Conservation (phyloP, 2,113 vertebrate genomes). For the Ploceus nigricollis region DNA sequence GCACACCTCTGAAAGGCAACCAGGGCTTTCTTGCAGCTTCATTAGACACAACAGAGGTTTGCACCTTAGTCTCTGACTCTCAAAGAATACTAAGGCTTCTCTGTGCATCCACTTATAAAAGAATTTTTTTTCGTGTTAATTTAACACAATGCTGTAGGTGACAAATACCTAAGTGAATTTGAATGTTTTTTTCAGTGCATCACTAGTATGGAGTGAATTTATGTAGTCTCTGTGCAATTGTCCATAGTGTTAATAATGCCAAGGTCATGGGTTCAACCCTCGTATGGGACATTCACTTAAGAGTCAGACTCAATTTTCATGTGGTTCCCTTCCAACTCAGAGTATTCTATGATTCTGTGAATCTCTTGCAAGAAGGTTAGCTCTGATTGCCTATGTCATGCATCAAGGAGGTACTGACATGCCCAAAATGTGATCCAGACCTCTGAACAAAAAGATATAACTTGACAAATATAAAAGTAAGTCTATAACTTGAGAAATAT, state of each 20-base stretch:
- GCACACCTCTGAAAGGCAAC: background rate
- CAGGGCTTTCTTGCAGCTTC: background rate
- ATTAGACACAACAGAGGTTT: background rate
- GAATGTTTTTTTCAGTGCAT: background rate
- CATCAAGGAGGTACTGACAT: background rate
- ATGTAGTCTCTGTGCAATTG: background rate
- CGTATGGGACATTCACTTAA: rapidly evolving
- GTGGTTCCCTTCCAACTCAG: background rate
- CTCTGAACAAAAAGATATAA: background rate
- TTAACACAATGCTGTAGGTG: background rate
- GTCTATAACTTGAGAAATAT: background rate
- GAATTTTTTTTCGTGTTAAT: background rate
- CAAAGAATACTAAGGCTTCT: background rate
- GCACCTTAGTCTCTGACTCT: background rate
- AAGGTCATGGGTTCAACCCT: background rate
- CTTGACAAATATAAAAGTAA: background rate
- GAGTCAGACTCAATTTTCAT: background rate
- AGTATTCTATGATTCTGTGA: background rate
- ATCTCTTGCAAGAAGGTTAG: background rate
- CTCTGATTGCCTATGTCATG: background rate
- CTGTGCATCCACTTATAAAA: background rate
- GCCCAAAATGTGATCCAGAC: background rate
- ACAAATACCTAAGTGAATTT: background rate
- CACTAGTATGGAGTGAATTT: background rate
- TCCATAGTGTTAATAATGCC: background rate